Evolutionary conservation across 2,113 vertebrate species (phyloP).

Genomic region (Varanus salvator): DNA sequence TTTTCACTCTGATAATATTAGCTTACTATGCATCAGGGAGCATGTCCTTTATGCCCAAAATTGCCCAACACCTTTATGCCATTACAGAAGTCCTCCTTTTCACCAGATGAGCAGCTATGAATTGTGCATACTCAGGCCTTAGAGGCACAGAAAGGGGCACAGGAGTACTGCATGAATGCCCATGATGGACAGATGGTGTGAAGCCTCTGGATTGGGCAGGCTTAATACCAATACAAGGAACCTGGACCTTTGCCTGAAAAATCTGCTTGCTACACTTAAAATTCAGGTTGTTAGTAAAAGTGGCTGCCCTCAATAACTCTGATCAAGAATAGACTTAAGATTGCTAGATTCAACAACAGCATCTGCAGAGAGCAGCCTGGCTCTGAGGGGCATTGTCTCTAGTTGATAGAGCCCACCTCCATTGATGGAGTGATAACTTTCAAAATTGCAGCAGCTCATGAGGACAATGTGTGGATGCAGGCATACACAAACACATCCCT

Average conservation of each 20-base stretch:
- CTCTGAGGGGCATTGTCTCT: no score
- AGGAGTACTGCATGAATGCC: not conserved
- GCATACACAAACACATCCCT: no score
- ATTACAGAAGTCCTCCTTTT: no score
- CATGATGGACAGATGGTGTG: not conserved
- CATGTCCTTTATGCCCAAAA: not conserved
- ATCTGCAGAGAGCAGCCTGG: no score
- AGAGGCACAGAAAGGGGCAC: no score
- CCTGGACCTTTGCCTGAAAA: not conserved
- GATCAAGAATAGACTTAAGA: not conserved
- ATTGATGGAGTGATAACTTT: no score
- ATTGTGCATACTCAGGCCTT: not conserved
- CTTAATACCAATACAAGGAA: not conserved
- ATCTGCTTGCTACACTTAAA: not conserved
- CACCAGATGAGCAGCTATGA: not conserved
- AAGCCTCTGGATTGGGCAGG: not conserved
- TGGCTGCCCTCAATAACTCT: not conserved
- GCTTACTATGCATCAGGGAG: not conserved
- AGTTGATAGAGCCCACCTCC: no score
- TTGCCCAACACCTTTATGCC: not conserved
- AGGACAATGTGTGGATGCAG: not conserved
- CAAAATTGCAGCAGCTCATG: not conserved
- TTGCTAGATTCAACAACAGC: not conserved
- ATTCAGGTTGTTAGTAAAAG: not conserved
- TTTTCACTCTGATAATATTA: constrained; percentile 4